These are phyloP conservation scores for Catharus ustulatus DNA, from an alignment of 2,797 vertebrate genomes.

Conservation along the genomic window DNA sequence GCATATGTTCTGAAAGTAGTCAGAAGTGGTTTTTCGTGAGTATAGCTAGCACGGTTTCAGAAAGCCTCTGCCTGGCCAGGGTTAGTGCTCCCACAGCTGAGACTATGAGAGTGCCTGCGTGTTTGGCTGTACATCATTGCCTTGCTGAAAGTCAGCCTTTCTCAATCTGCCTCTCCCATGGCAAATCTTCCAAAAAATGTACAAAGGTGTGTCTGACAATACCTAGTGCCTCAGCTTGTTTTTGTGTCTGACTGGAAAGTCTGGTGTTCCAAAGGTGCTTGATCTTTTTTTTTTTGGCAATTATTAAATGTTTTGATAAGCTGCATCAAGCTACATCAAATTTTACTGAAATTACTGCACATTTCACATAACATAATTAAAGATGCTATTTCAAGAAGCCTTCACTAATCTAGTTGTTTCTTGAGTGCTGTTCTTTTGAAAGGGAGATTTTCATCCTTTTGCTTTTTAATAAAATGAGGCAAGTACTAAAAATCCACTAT, in stretches of 20 bases:
- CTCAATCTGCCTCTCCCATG: neutral
- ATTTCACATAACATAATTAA: conserved; percentile 15
- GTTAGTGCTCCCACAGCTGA: neutral
- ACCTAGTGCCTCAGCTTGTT: neutral
- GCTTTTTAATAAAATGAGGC: conserved; percentile 13
- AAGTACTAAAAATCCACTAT: neutral
- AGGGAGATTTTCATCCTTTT: neutral
- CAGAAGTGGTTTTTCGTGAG: neutral
- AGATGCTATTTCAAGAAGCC: neutral
- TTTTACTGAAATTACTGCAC: neutral
- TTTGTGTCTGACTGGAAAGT: neutral
- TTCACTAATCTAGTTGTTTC: conserved; percentile 5
- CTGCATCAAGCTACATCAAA: neutral
- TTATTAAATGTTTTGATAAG: neutral
- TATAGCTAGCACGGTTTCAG: neutral
- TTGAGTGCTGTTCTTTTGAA: conserved; percentile 7
- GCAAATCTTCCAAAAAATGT: neutral
- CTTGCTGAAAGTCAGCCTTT: neutral
- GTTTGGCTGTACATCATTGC: neutral
- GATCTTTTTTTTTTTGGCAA: neutral
- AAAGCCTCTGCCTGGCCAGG: neutral
- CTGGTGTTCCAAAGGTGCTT: neutral
- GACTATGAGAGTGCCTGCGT: fast-evolving
- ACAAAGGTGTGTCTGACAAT: neutral
- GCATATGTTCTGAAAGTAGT: conserved; percentile 26